Base-by-base conservation (phyloP, 1,140 invertebrate genomes). In the Drosophila saltans region DNA sequence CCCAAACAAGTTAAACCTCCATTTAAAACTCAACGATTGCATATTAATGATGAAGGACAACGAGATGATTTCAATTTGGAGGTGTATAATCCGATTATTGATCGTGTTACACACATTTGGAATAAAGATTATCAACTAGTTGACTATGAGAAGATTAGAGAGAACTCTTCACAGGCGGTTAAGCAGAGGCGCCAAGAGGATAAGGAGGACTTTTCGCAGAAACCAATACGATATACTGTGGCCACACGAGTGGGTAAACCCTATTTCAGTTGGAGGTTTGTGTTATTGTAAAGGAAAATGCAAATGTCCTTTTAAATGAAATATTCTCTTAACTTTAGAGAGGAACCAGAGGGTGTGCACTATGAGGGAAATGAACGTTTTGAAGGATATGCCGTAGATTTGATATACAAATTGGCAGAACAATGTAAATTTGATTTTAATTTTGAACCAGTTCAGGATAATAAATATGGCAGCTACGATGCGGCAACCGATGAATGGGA, bases 341-440 rank as follows among this genome's bases (percentile, higher is more conserved):
- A 40, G 26, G 84, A 86, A 36, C 90, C 84, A 0, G 91, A 91
- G 41, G 91, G 91, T 10, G 74, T 74, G 2, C 90, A 91, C 60
- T 92, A 52, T n/a, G 88, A 91, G 52, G 91, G 91, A 55, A 92
- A 96, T 85, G 94, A 93, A 59, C 93, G 94, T 0, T 97, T 94
- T 72, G 94, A 96, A 81, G 97, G 97, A 0, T 97, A 96, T 78
- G 94, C 95, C 2, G 93, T 97, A 41, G 96, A 97, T 85, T 92
- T 97, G 1, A 95, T 97, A 41, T 93, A 95, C 7, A 93, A 93
- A 66, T 95, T 97, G 65, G 94, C 96, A 9, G 90, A 94, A 66
- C 81, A 94, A 3, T 93, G 96, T 24, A 95, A 94, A 93, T 96
- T 98, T 75, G 96, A 95, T 77, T 98, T 96, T 73, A 93, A 94